Percentiles rank a stretch among this genome's conserved stretches.
These are phyloP conservation scores for Raphicerus campestris DNA, from an alignment of 2,113 vertebrate species.

Conservation along the genomic window DNA sequence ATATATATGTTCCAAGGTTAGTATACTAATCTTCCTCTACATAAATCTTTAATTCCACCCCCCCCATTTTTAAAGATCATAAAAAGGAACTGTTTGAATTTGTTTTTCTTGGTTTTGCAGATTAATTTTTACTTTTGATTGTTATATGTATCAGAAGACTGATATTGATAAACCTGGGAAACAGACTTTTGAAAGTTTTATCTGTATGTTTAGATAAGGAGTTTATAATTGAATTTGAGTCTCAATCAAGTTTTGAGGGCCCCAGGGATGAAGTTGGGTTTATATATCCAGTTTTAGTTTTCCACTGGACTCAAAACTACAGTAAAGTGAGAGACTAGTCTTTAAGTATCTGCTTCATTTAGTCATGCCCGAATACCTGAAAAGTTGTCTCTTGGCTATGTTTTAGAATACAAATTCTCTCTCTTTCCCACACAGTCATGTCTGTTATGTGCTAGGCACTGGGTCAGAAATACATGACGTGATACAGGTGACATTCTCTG, in stretches of 20 bases:
- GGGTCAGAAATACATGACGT: not conserved
- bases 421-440: not conserved
- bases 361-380: not conserved
- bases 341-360: slow-evolving; percentile 3
- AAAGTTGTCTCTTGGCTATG: not conserved
- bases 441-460: not conserved
- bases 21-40: not conserved
- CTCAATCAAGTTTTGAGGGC: not conserved
- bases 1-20: not conserved
- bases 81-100: not conserved
- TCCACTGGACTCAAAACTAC: not conserved
- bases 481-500: not conserved
- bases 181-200: not conserved
- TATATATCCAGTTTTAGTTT: slow-evolving; percentile 34
- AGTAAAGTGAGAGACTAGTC: not conserved
- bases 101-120: not conserved
- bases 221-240: not conserved
- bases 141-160: not conserved
- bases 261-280: not conserved
- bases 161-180: not conserved
- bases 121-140: not conserved
- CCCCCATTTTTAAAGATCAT: not conserved
- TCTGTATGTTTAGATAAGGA: not conserved
- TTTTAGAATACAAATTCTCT: not conserved
- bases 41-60: not conserved